Evolutionary conservation across 2,888 invertebrate genomes (phyloP).

Genomic region (Bugula neritina): DNA sequence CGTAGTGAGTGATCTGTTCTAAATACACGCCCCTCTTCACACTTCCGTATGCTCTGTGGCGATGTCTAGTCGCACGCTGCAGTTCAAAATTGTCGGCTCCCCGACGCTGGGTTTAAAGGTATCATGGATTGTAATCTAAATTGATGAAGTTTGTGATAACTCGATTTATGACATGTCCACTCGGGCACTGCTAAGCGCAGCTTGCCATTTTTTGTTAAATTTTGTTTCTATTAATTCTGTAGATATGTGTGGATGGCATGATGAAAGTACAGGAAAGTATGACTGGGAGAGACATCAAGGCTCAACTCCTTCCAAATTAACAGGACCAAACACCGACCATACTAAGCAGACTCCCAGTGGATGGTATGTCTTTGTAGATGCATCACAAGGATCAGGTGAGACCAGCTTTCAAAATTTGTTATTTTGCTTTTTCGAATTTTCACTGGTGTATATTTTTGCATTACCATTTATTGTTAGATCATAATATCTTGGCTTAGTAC

Average conservation of each 20-base stretch:
- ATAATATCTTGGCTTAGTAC: no score
- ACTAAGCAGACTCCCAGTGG: slow-evolving; percentile 22
- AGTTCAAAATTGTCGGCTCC: slow-evolving; percentile 9
- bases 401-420: no score
- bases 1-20: slow-evolving; percentile 20
- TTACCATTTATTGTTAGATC: no score
- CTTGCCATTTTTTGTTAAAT: slow-evolving; percentile 6
- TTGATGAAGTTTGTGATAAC: slow-evolving; percentile 26
- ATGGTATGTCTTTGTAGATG: slow-evolving; percentile 30
- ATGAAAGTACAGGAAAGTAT: slow-evolving; percentile 40
- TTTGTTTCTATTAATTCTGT: neutral
- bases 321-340: slow-evolving; percentile 30
- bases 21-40: slow-evolving; percentile 16
- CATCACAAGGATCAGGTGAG: slow-evolving; percentile 26
- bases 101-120: slow-evolving; percentile 24
- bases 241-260: slow-evolving; percentile 42
- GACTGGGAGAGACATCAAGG: slow-evolving; percentile 28
- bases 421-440: no score
- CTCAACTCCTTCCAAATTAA: slow-evolving; percentile 23
- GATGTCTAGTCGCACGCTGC: slow-evolving; percentile 23
- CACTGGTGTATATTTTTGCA: no score
- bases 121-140: slow-evolving; percentile 26
- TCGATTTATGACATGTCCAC: slow-evolving; percentile 24
- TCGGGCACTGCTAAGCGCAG: slow-evolving; percentile 23
- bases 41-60: slow-evolving; percentile 19